phyloP scores from a whole-genome alignment of 1,140 invertebrate genomes.

The Drosophila sp. region DNA sequence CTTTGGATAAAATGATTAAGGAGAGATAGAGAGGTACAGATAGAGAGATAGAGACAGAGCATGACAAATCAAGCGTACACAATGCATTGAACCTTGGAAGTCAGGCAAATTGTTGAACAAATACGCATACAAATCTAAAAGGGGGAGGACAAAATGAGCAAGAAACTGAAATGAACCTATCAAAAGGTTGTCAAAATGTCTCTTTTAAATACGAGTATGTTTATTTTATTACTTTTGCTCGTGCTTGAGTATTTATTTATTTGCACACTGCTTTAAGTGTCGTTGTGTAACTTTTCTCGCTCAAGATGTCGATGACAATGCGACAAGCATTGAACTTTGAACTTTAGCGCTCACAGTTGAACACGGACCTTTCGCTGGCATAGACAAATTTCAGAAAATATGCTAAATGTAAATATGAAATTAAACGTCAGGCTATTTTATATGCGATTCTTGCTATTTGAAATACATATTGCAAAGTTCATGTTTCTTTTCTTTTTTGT shows the following conservation, averaged over 20 bases:
- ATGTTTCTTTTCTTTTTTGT: conserved; percentile 28
- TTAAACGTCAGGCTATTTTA: conserved; percentile 26
- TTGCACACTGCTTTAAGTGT: conserved; percentile 55
- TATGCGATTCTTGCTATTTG: conserved; percentile 16
- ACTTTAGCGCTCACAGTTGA: conserved; percentile 45
- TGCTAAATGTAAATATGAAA: conserved; percentile 11
- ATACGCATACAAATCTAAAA: conserved; percentile 12
- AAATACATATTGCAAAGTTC: conserved; percentile 23
- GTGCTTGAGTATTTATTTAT: conserved; percentile 74
- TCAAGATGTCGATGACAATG: conserved; percentile 64
- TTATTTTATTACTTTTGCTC: conserved; percentile 72
- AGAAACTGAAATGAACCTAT: conserved; percentile 75
- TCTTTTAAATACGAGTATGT: conserved; percentile 75
- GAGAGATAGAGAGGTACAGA: background rate
- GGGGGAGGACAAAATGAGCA: conserved; percentile 37
- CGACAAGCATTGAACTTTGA: conserved; percentile 70
- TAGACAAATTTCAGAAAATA: conserved; percentile 4
- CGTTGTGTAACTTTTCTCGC: conserved; percentile 69
- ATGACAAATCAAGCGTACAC: conserved; percentile 50
- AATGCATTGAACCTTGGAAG: conserved; percentile 64
- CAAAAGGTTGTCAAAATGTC: conserved; percentile 80
- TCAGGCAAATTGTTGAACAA: conserved; percentile 37
- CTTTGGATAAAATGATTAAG: conserved; percentile 4
- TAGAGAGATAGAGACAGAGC: background rate
- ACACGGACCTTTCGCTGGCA: conserved; percentile 20